Evolutionary conservation across 2,888 invertebrate genomes (phyloP).

Genomic region (Dione vanillae): DNA sequence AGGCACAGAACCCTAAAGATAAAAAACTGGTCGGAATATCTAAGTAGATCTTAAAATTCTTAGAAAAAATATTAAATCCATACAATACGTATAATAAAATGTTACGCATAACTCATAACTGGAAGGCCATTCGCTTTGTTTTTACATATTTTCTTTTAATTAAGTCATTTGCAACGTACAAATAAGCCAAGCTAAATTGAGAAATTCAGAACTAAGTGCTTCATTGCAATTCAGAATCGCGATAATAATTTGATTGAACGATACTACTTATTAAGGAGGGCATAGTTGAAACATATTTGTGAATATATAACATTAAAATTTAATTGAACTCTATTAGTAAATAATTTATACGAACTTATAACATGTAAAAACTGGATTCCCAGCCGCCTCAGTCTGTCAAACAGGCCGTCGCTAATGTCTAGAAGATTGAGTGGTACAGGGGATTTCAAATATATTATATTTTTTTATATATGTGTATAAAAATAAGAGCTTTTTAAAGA

Average conservation of each 20-base stretch:
- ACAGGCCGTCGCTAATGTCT: slow-evolving; percentile 35
- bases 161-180: slow-evolving; percentile 41
- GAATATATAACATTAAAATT: too few species aligned
- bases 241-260: slow-evolving; percentile 28
- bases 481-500: background rate
- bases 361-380: slow-evolving; percentile 26
- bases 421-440: slow-evolving; percentile 33
- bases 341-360: too few species aligned
- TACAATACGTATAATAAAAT: background rate
- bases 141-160: slow-evolving; percentile 41
- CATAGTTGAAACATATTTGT: background rate
- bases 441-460: slow-evolving; percentile 29
- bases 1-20: too few species aligned
- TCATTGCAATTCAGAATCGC: slow-evolving; percentile 33
- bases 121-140: slow-evolving; percentile 30
- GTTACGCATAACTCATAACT: slow-evolving; percentile 6
- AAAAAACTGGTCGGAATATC: too few species aligned
- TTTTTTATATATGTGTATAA: background rate
- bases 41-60: too few species aligned
- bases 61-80: too few species aligned
- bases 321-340: too few species aligned
- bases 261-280: slow-evolving; percentile 17
- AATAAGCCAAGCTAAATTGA: slow-evolving; percentile 30
- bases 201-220: slow-evolving; percentile 38
- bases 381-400: slow-evolving; percentile 41